Evolutionary conservation across 1,140 invertebrate species (phyloP).

Genomic region (Drosophila rhopaloa): DNA sequence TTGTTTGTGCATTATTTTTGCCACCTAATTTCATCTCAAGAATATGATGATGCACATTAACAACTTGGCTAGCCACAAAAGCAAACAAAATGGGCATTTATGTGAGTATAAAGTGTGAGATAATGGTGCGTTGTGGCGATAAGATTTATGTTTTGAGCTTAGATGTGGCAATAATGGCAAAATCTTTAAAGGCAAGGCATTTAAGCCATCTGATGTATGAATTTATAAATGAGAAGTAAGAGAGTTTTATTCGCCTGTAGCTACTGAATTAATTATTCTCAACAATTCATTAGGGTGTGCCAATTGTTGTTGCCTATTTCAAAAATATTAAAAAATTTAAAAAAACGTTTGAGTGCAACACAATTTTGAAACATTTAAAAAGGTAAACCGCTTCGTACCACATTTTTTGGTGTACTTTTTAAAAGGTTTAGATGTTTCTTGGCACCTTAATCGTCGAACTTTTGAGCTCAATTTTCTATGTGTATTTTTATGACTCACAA

Average conservation of each 20-base stretch:
- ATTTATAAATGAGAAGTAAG: too few relatives aligned
- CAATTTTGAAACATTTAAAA: too few relatives aligned
- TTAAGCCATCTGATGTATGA: background rate
- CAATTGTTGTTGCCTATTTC: background rate
- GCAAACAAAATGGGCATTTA: conserved; percentile 15
- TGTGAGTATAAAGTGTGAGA: conserved; percentile 5
- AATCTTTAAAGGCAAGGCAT: background rate
- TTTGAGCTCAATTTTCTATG: too few relatives aligned
- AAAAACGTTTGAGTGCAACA: too few relatives aligned
- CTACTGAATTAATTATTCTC: background rate
- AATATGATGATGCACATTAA: conserved; percentile 13
- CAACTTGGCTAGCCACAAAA: conserved; percentile 13
- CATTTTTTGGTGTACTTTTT: too few relatives aligned
- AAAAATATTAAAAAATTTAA: too few relatives aligned
- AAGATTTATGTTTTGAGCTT: conserved; percentile 1
- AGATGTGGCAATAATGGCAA: background rate
- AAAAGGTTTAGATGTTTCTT: too few relatives aligned
- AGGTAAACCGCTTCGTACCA: too few relatives aligned
- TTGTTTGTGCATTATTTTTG: conserved; percentile 5
- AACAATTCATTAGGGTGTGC: background rate
- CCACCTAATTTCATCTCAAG: conserved; percentile 8
- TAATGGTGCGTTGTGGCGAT: background rate
- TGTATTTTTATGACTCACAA: too few relatives aligned
- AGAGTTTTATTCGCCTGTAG: too few relatives aligned
- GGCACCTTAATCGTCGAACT: too few relatives aligned